Evolutionary conservation across 2,113 vertebrate genomes (phyloP).

Genomic region (Limanda limanda): DNA sequence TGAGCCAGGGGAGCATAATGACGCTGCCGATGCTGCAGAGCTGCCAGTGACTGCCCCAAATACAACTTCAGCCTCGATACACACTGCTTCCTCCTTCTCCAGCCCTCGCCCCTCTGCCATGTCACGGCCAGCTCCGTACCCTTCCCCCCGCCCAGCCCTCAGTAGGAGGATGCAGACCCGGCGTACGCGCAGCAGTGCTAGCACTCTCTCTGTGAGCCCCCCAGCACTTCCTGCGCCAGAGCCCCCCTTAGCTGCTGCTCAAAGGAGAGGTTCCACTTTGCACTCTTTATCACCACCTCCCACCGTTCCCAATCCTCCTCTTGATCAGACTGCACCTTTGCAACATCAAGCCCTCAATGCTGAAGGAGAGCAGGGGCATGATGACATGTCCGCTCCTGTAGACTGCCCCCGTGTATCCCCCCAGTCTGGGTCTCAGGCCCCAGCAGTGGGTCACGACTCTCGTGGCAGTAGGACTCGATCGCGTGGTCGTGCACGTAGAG

Average conservation of each 20-base stretch:
- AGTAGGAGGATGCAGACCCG: slow-evolving; percentile 80
- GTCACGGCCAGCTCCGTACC: slow-evolving; percentile 69
- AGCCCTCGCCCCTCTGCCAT: slow-evolving; percentile 55
- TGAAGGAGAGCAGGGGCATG: slow-evolving; percentile 74
- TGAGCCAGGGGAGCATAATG: slow-evolving; percentile 82
- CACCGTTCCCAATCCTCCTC: slow-evolving; percentile 46
- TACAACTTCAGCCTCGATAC: slow-evolving; percentile 60
- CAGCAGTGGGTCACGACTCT: slow-evolving; percentile 63
- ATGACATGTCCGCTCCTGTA: slow-evolving; percentile 51
- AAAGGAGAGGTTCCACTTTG: slow-evolving; percentile 73
- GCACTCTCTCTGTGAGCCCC: slow-evolving; percentile 62
- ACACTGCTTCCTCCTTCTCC: slow-evolving; percentile 58
- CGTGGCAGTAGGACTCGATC: slow-evolving; percentile 88
- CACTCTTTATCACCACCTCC: slow-evolving; percentile 58
- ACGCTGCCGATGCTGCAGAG: slow-evolving; percentile 69
- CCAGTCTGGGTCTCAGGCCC: slow-evolving; percentile 60
- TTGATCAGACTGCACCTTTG: slow-evolving; percentile 57
- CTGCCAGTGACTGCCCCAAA: slow-evolving; percentile 58
- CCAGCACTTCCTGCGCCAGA: slow-evolving; percentile 68
- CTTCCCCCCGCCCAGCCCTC: slow-evolving; percentile 71
- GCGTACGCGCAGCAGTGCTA: slow-evolving; percentile 85
- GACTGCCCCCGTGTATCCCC: slow-evolving; percentile 74
- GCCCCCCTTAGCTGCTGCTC: slow-evolving; percentile 51
- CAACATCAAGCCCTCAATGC: slow-evolving; percentile 62
- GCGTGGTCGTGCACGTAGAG: slow-evolving; percentile 86